Percentiles rank a stretch among this genome's conserved stretches.
These are phyloP conservation scores for Nycticebus coucang DNA, from an alignment of 2,113 vertebrate species.

Conservation along the genomic window DNA sequence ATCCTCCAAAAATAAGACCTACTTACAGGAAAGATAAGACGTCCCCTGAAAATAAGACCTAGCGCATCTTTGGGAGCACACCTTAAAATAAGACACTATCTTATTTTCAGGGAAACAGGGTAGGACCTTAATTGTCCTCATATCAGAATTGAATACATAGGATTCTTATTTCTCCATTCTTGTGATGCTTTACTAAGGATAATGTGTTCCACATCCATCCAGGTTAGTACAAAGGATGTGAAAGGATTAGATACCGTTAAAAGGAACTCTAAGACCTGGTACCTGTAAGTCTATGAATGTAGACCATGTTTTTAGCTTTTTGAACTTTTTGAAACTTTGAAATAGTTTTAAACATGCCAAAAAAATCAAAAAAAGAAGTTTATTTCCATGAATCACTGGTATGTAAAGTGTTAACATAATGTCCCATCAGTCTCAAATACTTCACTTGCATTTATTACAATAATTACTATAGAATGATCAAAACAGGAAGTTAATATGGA, in stretches of 20 bases:
- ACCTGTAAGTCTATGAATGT: neutral
- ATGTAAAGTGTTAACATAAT: neutral
- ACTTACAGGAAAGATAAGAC: too few relatives aligned
- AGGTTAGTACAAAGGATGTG: too few relatives aligned
- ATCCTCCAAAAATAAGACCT: too few relatives aligned
- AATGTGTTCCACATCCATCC: too few relatives aligned
- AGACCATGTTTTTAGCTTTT: neutral
- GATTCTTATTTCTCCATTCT: neutral
- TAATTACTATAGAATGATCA: neutral
- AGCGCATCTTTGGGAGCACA: too few relatives aligned
- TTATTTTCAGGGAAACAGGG: too few relatives aligned
- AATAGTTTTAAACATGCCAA: neutral
- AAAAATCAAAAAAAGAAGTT: neutral
- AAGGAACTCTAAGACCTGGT: neutral
- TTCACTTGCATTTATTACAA: neutral
- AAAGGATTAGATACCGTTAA: neutral
- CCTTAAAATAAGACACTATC: too few relatives aligned
- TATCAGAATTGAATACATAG: too few relatives aligned
- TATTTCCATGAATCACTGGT: neutral
- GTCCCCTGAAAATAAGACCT: too few relatives aligned
- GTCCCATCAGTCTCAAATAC: neutral
- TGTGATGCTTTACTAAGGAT: too few relatives aligned
- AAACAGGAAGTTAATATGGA: neutral
- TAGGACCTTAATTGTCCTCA: too few relatives aligned
- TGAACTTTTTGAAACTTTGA: neutral